Evolutionary conservation across 2,888 invertebrate genomes (phyloP).

Genomic region (Drosophila diplacantha): DNA sequence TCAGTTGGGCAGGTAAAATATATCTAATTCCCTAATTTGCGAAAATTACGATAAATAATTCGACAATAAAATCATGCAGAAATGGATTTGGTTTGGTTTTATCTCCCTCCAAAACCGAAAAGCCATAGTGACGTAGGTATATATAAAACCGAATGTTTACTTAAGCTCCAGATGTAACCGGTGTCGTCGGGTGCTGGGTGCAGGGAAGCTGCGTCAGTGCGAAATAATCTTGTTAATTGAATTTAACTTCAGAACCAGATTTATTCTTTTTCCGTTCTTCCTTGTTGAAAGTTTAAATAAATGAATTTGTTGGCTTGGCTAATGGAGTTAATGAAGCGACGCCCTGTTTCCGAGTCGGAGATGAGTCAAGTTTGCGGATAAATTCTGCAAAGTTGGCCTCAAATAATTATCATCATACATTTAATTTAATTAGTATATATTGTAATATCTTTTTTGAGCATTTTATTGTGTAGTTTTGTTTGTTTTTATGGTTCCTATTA

Average conservation of each 20-base stretch:
- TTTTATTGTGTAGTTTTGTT: neutral
- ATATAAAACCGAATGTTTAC: slow-evolving; percentile 1
- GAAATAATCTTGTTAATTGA: slow-evolving; percentile 40
- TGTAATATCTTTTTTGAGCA: neutral
- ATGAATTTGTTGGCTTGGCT: slow-evolving; percentile 6
- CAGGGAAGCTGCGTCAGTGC: slow-evolving; percentile 24
- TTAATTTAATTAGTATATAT: neutral
- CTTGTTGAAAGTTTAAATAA: slow-evolving; percentile 20
- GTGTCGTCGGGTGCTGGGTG: slow-evolving; percentile 14
- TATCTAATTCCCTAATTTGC: slow-evolving; percentile 24
- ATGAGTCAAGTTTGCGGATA: slow-evolving; percentile 22
- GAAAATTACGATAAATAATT: slow-evolving; percentile 36
- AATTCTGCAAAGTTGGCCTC: neutral
- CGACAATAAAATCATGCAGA: slow-evolving; percentile 9
- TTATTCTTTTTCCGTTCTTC: slow-evolving; percentile 23
- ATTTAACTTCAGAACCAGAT: slow-evolving; percentile 24
- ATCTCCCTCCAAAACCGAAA: slow-evolving; percentile 13
- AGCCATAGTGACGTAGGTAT: slow-evolving; percentile 20
- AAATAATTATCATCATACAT: slow-evolving; percentile 11
- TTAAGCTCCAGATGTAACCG: slow-evolving; percentile 34
- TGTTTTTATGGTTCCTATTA: too few species aligned
- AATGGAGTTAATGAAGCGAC: slow-evolving; percentile 21
- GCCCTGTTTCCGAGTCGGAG: neutral
- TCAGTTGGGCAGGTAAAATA: neutral
- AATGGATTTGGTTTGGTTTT: slow-evolving; percentile 15